Percentiles rank a stretch among this genome's conserved stretches.
These are phyloP conservation scores for Anabacerthia variegaticeps DNA, from an alignment of 2,797 vertebrate genomes.

Conservation along the genomic window DNA sequence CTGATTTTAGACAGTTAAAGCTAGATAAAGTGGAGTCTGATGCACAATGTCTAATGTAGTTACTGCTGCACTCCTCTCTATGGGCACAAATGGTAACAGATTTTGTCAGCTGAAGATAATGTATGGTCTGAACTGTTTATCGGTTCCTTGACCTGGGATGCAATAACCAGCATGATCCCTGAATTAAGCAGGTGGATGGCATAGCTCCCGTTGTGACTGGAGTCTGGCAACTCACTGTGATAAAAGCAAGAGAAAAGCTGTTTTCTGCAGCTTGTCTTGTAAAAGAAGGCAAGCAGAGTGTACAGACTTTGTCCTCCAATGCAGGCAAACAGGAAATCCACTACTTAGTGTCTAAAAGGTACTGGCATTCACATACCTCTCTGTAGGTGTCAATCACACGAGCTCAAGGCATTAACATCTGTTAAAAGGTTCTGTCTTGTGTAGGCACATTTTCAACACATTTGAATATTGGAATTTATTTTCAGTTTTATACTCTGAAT, in stretches of 20 bases:
- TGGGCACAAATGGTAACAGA: background rate
- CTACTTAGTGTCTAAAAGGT: background rate
- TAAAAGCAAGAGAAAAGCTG: background rate
- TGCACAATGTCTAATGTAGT: background rate
- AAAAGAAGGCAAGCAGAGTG: background rate
- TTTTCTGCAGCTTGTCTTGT: background rate
- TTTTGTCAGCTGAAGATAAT: constrained; percentile 34
- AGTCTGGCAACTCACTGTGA: constrained; percentile 7
- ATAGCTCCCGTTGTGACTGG: background rate
- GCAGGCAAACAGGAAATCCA: background rate
- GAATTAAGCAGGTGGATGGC: constrained; percentile 9
- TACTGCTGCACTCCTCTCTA: background rate
- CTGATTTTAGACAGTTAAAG: constrained; percentile 18
- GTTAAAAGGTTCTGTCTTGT: background rate
- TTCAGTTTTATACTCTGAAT: background rate
- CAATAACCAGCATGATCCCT: background rate
- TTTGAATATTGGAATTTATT: background rate
- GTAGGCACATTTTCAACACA: background rate
- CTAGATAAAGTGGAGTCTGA: background rate
- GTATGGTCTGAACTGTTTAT: constrained; percentile 29
- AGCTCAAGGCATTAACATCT: background rate
- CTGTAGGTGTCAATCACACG: background rate
- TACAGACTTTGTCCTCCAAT: background rate
- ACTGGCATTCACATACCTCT: background rate
- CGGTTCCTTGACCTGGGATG: background rate